A percentile compares a stretch with the other conserved stretches of the same genome.
These are phyloP conservation scores for Melipona bicolor DNA, from an alignment of 2,888 invertebrate genomes.

Conservation along the genomic window DNA sequence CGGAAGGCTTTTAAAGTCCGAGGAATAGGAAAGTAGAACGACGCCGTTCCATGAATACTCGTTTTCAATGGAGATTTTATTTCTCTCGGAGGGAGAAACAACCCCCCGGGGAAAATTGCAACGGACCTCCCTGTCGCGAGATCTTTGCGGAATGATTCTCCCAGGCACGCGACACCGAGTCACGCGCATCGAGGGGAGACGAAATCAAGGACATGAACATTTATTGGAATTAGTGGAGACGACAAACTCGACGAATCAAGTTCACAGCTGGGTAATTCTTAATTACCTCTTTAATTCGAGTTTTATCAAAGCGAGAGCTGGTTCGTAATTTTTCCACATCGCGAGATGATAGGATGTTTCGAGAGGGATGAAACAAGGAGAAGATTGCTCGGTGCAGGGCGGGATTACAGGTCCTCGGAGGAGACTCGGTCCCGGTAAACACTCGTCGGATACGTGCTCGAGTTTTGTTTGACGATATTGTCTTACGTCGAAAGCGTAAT, in stretches of 20 bases:
- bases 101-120: background rate
- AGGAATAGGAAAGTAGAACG: background rate
- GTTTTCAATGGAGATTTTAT: background rate
- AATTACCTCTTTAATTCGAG: no score
- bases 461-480: conserved; percentile 63
- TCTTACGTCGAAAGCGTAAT: conserved; percentile 64
- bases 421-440: conserved; percentile 56
- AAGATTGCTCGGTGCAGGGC: conserved; percentile 24
- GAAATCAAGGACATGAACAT: background rate
- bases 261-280: no score
- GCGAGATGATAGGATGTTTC: no score
- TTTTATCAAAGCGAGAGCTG: no score
- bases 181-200: no score
- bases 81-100: background rate
- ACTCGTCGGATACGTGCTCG: conserved; percentile 61
- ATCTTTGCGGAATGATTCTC: background rate
- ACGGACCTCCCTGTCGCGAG: background rate
- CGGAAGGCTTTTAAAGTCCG: background rate
- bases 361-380: no score
- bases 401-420: conserved; percentile 41
- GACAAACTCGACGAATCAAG: no score
- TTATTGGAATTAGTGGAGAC: background rate
- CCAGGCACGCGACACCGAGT: background rate
- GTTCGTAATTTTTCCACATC: no score
- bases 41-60: background rate